Conservation (phyloP, 2,113 vertebrate species). For the human (Homo sapiens) region DNA sequence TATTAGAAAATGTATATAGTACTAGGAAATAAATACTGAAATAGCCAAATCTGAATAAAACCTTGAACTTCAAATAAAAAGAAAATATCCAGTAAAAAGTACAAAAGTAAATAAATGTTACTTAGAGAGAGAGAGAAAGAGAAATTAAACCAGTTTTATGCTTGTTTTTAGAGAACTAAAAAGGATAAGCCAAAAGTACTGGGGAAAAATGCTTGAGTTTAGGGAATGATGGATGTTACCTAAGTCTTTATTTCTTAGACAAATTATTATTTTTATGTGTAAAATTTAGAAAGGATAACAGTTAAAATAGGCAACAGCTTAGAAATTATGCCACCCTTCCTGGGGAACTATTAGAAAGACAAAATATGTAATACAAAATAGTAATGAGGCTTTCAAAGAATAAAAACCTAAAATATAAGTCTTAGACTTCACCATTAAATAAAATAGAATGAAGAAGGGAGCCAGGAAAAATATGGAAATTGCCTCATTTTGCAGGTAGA, state of each 20-base stretch:
- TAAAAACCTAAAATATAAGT: neutral
- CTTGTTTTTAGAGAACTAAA: neutral
- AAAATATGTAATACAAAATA: neutral
- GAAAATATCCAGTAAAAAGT: neutral
- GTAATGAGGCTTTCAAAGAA: neutral
- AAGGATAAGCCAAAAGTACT: neutral
- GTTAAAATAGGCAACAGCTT: neutral
- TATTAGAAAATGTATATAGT: neutral
- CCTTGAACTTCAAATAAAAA: neutral
- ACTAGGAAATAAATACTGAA: neutral
- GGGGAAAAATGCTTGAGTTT: neutral
- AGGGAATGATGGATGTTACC: neutral
- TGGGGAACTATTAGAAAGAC: neutral
- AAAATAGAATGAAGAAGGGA: neutral
- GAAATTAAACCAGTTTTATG: neutral
- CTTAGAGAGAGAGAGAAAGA: neutral
- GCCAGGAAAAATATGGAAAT: neutral
- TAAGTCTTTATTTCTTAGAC: neutral
- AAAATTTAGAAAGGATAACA: neutral
- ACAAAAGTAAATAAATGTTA: neutral
- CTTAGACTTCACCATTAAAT: neutral
- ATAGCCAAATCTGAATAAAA: neutral
- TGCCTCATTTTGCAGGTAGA: neutral
- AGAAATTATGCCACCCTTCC: neutral
- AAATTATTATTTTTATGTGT: neutral